A percentile compares a stretch with the other conserved stretches of the same genome.
Evolutionary conservation across 2,113 vertebrate genomes (phyloP).

Genomic region (Python bivittatus): DNA sequence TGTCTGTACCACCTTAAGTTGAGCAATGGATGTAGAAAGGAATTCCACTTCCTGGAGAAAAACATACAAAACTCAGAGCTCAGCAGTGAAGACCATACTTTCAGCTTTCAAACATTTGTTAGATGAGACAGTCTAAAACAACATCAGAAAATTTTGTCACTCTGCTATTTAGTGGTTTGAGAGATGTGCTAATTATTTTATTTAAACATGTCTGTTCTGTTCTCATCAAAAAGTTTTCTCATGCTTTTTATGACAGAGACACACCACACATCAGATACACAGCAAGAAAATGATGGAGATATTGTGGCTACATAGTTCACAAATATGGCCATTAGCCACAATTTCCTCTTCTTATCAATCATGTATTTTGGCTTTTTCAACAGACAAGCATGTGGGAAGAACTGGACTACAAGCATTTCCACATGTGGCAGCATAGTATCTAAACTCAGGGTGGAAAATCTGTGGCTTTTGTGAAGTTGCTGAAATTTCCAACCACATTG

Average conservation of each 20-base stretch:
- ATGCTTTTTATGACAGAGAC: background rate
- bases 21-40: slow-evolving; percentile 88
- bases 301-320: background rate
- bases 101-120: background rate
- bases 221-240: background rate
- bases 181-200: background rate
- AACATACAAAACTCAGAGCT: slow-evolving; percentile 3
- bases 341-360: background rate
- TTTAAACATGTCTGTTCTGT: background rate
- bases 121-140: background rate
- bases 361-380: background rate
- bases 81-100: background rate
- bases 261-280: background rate
- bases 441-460: background rate
- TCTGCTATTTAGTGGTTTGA: background rate
- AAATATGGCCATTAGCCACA: background rate
- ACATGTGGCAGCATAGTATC: background rate
- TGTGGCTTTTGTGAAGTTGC: background rate
- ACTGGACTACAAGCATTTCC: background rate
- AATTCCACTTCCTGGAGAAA: slow-evolving; percentile 88
- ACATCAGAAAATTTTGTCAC: background rate
- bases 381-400: background rate
- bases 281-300: background rate
- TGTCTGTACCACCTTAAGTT: slow-evolving; percentile 91
- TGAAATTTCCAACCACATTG: background rate